A percentile compares a stretch with the other conserved stretches of the same genome.
These are phyloP conservation scores for Mobula birostris DNA, from an alignment of 2,113 vertebrate species.

Conservation along the genomic window DNA sequence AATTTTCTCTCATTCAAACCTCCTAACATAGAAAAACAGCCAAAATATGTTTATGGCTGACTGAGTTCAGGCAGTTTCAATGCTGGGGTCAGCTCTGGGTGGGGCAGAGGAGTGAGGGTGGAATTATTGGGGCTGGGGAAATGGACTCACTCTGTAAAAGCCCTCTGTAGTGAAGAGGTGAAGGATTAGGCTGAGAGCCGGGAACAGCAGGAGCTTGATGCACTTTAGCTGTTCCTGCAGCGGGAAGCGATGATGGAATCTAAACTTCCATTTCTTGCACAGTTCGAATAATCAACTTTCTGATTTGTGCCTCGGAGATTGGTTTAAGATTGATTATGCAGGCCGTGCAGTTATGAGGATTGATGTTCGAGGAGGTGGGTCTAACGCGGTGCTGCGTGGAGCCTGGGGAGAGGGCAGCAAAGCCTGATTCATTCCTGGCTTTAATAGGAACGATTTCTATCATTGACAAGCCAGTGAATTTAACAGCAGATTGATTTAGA, in stretches of 20 bases:
- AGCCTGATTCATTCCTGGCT: neutral
- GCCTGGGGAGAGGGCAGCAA: neutral
- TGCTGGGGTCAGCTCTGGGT: too few relatives aligned
- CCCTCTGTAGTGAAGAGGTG: neutral
- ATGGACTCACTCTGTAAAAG: too few relatives aligned
- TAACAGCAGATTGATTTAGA: neutral
- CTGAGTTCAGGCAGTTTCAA: neutral
- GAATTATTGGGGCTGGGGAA: neutral
- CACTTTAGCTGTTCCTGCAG: neutral
- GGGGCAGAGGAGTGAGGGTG: neutral
- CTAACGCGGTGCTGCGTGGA: neutral
- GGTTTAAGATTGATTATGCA: constrained; percentile 13
- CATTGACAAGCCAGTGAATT: neutral
- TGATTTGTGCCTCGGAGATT: neutral
- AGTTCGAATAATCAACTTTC: neutral
- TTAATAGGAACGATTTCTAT: neutral
- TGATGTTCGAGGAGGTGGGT: neutral
- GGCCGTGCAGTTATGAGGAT: neutral
- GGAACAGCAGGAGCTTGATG: neutral
- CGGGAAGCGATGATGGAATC: neutral
- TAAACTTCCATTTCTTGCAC: neutral
- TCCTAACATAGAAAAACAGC: neutral
- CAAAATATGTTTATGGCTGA: neutral
- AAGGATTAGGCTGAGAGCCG: neutral
- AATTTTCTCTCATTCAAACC: neutral